Conservation (phyloP, 2,113 vertebrate genomes). For the Platichthys stellatus region DNA sequence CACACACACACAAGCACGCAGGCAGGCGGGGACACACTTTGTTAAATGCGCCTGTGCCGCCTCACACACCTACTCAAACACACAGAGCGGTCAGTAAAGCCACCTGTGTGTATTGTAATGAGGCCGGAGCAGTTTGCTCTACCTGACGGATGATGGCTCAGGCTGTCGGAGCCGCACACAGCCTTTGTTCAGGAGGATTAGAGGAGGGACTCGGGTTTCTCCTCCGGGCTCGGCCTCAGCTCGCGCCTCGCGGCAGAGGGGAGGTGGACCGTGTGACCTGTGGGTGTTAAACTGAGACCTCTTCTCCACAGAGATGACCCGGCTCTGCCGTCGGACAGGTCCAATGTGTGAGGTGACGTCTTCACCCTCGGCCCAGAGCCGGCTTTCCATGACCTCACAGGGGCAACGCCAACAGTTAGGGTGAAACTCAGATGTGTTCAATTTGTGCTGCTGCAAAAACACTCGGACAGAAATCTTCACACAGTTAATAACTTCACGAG, state of each 20-base stretch:
- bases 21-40: slow-evolving; percentile 13
- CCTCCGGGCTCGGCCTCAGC: slow-evolving; percentile 37
- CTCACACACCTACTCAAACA: slow-evolving; percentile 58
- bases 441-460: too few species aligned
- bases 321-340: slow-evolving; percentile 31
- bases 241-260: slow-evolving; percentile 46
- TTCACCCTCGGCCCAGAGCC: slow-evolving; percentile 7
- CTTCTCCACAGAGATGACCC: slow-evolving; percentile 34
- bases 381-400: not conserved
- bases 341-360: slow-evolving; percentile 50
- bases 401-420: too few species aligned
- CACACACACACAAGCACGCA: not conserved
- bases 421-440: too few species aligned
- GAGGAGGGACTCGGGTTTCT: slow-evolving; percentile 50
- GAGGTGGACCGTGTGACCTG: slow-evolving; percentile 60
- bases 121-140: slow-evolving; percentile 57
- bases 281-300: slow-evolving; percentile 68
- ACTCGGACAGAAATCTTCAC: too few species aligned
- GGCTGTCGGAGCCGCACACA: slow-evolving; percentile 57
- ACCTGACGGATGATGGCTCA: slow-evolving; percentile 63
- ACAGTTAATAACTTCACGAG: too few species aligned
- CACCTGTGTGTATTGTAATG: slow-evolving; percentile 61
- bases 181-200: slow-evolving; percentile 71
- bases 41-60: slow-evolving; percentile 35
- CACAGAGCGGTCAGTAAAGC: slow-evolving; percentile 25